Conservation (phyloP, 2,113 vertebrate species). For the Rhinoderma darwinii region DNA sequence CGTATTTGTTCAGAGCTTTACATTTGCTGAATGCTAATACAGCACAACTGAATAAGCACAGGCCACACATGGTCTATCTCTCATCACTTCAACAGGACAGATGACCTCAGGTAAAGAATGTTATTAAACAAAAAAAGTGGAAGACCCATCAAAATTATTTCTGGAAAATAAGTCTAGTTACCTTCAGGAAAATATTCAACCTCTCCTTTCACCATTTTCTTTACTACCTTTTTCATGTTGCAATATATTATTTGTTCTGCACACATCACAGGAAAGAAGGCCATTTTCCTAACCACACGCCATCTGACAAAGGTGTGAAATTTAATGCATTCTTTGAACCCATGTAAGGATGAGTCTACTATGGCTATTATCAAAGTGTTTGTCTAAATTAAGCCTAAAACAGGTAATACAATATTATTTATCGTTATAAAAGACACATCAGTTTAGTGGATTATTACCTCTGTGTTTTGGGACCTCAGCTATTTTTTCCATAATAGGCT, state of each 20-base stretch:
- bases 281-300: not conserved
- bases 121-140: conserved; percentile 57
- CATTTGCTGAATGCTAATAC: conserved; percentile 77
- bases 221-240: conserved; percentile 6
- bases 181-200: conserved; percentile 23
- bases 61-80: conserved; percentile 71
- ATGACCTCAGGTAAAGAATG: conserved; percentile 71
- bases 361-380: not conserved
- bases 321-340: not conserved
- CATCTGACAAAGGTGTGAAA: not conserved
- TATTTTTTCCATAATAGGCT: not conserved
- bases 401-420: not conserved
- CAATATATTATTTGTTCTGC: conserved; percentile 3
- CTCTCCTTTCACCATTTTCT: conserved; percentile 10
- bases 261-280: not conserved
- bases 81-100: conserved; percentile 59
- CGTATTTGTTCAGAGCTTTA: conserved; percentile 75
- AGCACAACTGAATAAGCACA: conserved; percentile 87
- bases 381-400: not conserved
- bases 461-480: not conserved
- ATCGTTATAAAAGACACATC: not conserved
- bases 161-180: too few relatives aligned
- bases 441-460: not conserved
- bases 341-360: not conserved
- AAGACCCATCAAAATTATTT: conserved; percentile 30